Evolutionary conservation across 2,113 vertebrate species (phyloP).

Genomic region (Lontra canadensis): DNA sequence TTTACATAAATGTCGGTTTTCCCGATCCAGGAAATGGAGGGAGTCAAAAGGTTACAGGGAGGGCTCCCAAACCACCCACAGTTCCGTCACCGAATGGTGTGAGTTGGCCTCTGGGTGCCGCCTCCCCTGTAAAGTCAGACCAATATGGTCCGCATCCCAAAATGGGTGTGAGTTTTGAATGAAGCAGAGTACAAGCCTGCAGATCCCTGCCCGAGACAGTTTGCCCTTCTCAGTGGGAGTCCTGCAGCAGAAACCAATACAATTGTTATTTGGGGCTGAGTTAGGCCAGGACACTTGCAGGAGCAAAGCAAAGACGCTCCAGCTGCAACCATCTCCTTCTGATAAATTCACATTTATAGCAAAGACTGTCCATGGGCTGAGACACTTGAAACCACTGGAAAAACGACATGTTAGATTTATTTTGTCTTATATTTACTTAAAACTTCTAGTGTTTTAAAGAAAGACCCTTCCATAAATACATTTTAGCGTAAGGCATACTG

Average conservation of each 20-base stretch:
- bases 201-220: background rate
- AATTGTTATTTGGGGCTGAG: background rate
- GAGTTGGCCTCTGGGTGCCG: rapidly evolving
- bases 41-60: background rate
- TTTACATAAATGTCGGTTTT: rapidly evolving
- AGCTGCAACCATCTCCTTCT: background rate
- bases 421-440: background rate
- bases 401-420: background rate
- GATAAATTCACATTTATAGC: too few relatives aligned
- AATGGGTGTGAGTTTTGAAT: background rate
- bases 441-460: background rate
- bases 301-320: background rate
- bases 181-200: background rate
- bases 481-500: background rate
- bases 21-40: background rate
- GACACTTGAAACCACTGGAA: background rate
- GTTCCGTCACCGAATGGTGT: background rate
- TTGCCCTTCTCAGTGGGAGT: rapidly evolving
- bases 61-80: rapidly evolving
- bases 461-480: background rate
- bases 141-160: too few relatives aligned
- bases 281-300: background rate
- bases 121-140: background rate
- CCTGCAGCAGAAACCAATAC: rapidly evolving
- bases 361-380: background rate